Base-by-base conservation (phyloP, 2,113 vertebrate genomes). In the Sterrhoptilus dennistouni region DNA sequence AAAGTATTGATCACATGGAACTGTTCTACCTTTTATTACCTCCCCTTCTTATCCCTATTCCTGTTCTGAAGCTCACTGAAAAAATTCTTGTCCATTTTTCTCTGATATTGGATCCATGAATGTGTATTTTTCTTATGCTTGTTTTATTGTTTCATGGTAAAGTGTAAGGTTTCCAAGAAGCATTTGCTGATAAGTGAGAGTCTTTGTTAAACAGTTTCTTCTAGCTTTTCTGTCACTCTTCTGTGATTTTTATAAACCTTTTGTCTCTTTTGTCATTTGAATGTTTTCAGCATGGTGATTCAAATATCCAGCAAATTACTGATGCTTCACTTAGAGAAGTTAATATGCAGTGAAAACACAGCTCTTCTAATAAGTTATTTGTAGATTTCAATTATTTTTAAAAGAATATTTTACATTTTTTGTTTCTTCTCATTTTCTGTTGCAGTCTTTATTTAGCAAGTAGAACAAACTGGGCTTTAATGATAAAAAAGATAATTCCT, bases 231-330 rank as follows among this genome's bases (percentile, higher is more conserved):
- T 89, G n/a, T 83, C 28, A 65, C 57, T 54, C 28, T 80, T 95
- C 27, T 95, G 93, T 82, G 63, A 38, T 95, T 97, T 96, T 96
- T 82, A 44, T 91, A 96, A 96, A 96, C 83, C 88, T 59, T 87
- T 96, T 97, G 49, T 91, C 63, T 95, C 87, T 95, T 94, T 77
- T 93, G 53, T 89, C 45, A n/a, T 86, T 97, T 77, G 56, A 93
- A 70, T 70, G 23, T 84, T 66, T 80, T 92, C 88, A 95, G 56
- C 42, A n/a, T 68, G 71, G 78, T 94, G 85, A 90, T 95, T 92
- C 42, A 87, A 96, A 81, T 90, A 44, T 66, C 75, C 60, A 87
- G 74, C 95, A 78, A 96, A 88, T 95, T 94, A 90, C 74, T 45
- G 72, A 89, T 75, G 69, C 45, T 45, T 94, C 66, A 69, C 54